These are phyloP conservation scores for Melanerpes aurifrons DNA, from an alignment of 2,113 vertebrate species.

Conservation along the genomic window DNA sequence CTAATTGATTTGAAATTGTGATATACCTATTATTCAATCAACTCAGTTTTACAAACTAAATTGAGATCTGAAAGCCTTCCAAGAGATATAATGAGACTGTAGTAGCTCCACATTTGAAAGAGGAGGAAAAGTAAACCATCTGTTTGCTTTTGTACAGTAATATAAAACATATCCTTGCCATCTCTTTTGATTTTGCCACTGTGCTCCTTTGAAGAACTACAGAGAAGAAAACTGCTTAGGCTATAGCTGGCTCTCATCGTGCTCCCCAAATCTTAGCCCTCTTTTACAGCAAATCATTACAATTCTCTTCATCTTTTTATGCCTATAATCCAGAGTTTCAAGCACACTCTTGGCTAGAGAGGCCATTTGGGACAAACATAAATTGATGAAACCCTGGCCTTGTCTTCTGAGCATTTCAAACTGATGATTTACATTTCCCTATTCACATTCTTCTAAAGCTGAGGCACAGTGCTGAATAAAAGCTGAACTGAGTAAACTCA, in stretches of 20 bases:
- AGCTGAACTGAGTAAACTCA: not conserved
- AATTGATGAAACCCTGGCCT: constrained; percentile 4
- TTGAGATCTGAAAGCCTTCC: constrained; percentile 50
- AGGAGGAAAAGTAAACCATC: constrained; percentile 53
- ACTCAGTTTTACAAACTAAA: constrained; percentile 24
- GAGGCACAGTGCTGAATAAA: not conserved
- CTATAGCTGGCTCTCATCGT: constrained; percentile 1
- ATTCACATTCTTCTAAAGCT: not conserved
- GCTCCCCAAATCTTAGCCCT: constrained; percentile 7
- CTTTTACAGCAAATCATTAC: constrained; percentile 29
- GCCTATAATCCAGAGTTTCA: constrained; percentile 10
- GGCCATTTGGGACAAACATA: constrained; percentile 13
- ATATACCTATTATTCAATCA: constrained; percentile 42
- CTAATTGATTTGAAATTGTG: constrained; percentile 45
- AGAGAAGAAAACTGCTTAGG: constrained; percentile 17
- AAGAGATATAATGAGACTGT: constrained; percentile 36
- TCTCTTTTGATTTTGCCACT: constrained; percentile 44
- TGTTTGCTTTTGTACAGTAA: constrained; percentile 34
- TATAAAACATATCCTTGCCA: constrained; percentile 34
- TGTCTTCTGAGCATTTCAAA: constrained; percentile 7
- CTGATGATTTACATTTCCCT: not conserved
- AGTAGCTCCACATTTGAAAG: constrained; percentile 32
- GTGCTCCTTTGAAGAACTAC: constrained; percentile 16
- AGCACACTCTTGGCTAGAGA: not conserved
- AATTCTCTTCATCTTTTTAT: constrained; percentile 15